Percentiles rank a stretch among this genome's conserved stretches.
Conservation (phyloP, 2,888 invertebrate genomes). For the Erannis defoliaria region DNA sequence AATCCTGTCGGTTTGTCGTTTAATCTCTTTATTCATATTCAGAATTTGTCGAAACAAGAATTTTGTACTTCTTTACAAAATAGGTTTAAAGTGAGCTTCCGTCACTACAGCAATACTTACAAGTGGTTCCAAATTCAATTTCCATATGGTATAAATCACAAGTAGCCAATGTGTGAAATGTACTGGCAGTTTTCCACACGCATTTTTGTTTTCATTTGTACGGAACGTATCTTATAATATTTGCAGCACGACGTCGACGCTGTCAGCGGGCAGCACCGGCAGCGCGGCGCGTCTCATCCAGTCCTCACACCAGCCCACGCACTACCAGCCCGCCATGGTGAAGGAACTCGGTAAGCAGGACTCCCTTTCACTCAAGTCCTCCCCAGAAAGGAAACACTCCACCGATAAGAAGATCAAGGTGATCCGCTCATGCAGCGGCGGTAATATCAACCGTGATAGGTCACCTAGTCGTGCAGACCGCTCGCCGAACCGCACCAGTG, state of each 20-base stretch:
- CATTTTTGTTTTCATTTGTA: background rate
- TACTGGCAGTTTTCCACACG: background rate
- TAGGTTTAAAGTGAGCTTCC: background rate
- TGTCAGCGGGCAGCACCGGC: slow-evolving; percentile 97
- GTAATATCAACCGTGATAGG: slow-evolving; percentile 78
- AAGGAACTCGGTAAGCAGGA: slow-evolving; percentile 95
- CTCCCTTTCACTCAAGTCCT: slow-evolving; percentile 83
- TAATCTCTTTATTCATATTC: background rate
- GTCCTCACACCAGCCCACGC: slow-evolving; percentile 97
- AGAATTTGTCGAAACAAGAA: too few species aligned
- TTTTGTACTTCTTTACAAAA: background rate
- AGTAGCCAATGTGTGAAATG: background rate
- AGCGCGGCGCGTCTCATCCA: slow-evolving; percentile 97
- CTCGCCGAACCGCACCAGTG: slow-evolving; percentile 72
- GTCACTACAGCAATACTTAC: background rate
- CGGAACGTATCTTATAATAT: background rate
- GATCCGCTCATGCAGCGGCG: slow-evolving; percentile 85
- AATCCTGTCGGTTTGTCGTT: background rate
- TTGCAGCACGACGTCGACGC: slow-evolving; percentile 95
- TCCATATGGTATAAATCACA: background rate
- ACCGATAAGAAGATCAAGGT: slow-evolving; percentile 78
- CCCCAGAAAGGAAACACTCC: slow-evolving; percentile 74
- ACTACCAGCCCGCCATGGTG: slow-evolving; percentile 95
- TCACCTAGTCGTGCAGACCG: slow-evolving; percentile 77
- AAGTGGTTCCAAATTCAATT: background rate